Evolutionary conservation across 2,888 invertebrate species (phyloP).

Genomic region (Galeruca laticollis): DNA sequence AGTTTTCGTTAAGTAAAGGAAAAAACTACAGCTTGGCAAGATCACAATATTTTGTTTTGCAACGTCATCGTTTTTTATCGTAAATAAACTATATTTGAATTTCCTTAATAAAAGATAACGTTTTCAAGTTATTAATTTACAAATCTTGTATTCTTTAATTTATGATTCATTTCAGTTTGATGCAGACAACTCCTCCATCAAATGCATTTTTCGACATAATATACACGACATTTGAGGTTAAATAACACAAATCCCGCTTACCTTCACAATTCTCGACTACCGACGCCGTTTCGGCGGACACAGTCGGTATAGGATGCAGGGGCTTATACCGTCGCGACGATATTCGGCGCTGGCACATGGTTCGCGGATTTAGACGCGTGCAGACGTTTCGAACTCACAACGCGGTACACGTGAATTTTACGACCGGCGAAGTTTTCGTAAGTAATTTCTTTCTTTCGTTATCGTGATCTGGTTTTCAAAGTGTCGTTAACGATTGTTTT

Average conservation of each 20-base stretch:
- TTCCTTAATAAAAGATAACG: too few species aligned
- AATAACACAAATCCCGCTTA: neutral
- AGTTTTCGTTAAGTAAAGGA: too few species aligned
- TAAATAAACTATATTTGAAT: too few species aligned
- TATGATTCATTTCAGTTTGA: too few species aligned
- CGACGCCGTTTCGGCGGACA: neutral
- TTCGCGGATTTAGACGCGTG: slow-evolving; percentile 55
- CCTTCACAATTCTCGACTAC: neutral
- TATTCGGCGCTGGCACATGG: slow-evolving; percentile 58
- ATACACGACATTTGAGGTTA: too few species aligned
- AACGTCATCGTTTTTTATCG: too few species aligned
- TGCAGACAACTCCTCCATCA: too few species aligned
- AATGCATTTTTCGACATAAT: too few species aligned
- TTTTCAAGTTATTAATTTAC: too few species aligned
- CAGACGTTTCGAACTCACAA: slow-evolving; percentile 43
- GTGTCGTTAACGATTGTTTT: slow-evolving; percentile 4
- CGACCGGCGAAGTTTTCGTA: slow-evolving; percentile 1
- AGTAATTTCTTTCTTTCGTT: neutral
- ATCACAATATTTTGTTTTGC: too few species aligned
- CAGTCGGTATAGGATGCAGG: slow-evolving; percentile 40
- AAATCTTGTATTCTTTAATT: too few species aligned
- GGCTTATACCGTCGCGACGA: slow-evolving; percentile 57
- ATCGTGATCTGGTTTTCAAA: neutral
- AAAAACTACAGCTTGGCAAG: too few species aligned
- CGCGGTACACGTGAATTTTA: slow-evolving; percentile 37